These are phyloP conservation scores for Mastomys natalensis DNA, from an alignment of 2,113 vertebrate genomes.

Conservation along the genomic window DNA sequence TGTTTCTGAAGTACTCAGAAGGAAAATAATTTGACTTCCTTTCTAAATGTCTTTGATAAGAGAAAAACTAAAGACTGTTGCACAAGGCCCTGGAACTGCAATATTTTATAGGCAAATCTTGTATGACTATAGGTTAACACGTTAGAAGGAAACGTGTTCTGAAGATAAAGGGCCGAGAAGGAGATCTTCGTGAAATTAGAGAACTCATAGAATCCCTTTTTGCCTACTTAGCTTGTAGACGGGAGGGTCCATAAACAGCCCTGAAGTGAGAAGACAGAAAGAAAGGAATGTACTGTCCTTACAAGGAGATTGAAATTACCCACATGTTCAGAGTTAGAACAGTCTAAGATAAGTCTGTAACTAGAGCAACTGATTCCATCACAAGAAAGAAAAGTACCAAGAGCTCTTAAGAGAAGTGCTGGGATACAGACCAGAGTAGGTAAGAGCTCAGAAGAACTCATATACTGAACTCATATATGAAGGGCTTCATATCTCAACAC, in stretches of 20 bases:
- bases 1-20: slow-evolving; percentile 33
- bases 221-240: background rate
- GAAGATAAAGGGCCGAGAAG: background rate
- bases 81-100: background rate
- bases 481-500: slow-evolving; percentile 6
- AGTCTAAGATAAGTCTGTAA: slow-evolving; percentile 7
- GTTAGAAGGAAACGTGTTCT: background rate
- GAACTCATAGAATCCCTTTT: background rate
- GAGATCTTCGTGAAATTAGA: background rate
- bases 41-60: slow-evolving; percentile 46
- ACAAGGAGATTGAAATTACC: slow-evolving; percentile 2
- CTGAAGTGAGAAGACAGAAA: background rate
- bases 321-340: slow-evolving; percentile 26
- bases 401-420: background rate
- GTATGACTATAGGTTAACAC: background rate
- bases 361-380: background rate
- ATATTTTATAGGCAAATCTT: slow-evolving; percentile 34
- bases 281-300: background rate
- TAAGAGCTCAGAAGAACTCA: background rate
- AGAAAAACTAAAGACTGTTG: slow-evolving; percentile 24
- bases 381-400: background rate
- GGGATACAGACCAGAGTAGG: background rate
- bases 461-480: background rate
- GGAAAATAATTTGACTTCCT: background rate
- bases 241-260: background rate